A percentile compares a stretch with the other conserved stretches of the same genome.
These are phyloP conservation scores for Rhea pennata DNA, from an alignment of 2,113 vertebrate genomes.

Conservation along the genomic window DNA sequence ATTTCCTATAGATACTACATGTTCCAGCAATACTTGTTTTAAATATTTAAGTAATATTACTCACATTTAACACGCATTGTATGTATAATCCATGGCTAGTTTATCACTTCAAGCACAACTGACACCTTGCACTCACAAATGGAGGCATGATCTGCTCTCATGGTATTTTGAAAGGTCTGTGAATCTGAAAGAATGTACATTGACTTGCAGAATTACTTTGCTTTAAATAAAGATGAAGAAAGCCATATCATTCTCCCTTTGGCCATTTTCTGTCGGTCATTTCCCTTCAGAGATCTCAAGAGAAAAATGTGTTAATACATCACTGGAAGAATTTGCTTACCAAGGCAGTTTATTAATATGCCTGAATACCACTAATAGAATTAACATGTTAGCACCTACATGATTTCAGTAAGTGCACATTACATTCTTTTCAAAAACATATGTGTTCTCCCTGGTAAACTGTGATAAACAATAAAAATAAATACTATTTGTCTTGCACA, in stretches of 20 bases:
- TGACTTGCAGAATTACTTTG: not conserved
- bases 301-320: not conserved
- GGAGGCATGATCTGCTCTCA: not conserved
- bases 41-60: not conserved
- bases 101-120: not conserved
- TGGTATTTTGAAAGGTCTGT: not conserved
- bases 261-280: not conserved
- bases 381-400: not conserved
- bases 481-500: not conserved
- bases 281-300: not conserved
- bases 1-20: not conserved
- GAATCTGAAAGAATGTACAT: not conserved
- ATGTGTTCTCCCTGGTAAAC: not conserved
- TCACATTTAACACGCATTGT: not conserved
- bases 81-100: not conserved
- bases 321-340: not conserved
- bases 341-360: not conserved
- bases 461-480: not conserved
- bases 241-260: not conserved
- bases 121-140: not conserved
- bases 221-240: not conserved
- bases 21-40: not conserved
- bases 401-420: not conserved
- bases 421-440: constrained; percentile 5
- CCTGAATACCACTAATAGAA: not conserved